Base-by-base conservation (phyloP, 2,797 vertebrate species). In the Diglossa cyanea region DNA sequence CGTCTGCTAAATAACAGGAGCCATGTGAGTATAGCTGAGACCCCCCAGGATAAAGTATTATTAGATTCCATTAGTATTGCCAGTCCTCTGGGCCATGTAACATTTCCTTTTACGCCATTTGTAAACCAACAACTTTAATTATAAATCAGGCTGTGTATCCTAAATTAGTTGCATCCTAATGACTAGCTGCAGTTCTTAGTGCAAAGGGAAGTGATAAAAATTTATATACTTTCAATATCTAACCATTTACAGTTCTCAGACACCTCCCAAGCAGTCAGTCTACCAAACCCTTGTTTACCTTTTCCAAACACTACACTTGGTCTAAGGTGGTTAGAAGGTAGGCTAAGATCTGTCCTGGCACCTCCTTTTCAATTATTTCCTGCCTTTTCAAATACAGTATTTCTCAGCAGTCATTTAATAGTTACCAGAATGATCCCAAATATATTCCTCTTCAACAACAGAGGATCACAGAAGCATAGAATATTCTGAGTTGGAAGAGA, bases 91-190 rank as follows among this genome's bases (percentile, higher is more conserved):
- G 87, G 84, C 42, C 11, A 3, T 65, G 74, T 87, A 94, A 89
- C 57, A 60, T 70, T 92, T 86, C 76, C 60, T 86, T 92, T 76
- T 67, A 84, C 0, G 0, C n/a, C 19, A 25, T 47, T 91, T 77
- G 81, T 93, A 94, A 93, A 87, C 74, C 61, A 95, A 89, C 67
- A 91, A 85, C 39, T 91, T 96, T 77, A 95, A 95, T 94, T 81
- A 88, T 92, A 94, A 91, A 94, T 95, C 54, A 92, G 66, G 35
- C 50, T 12, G 1, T 68, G 42, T 53, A 63, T 87, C 74, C 92
- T 82, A 82, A 94, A 96, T 91, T 71, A 93, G 63, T 73, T 82
- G 60, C 71, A 79, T 82, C 35, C 50, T 90, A 83, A 91, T 86
- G 75, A 86, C 60, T 80, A 55, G 50, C 21, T 1, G 1, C 53